These are phyloP conservation scores for Sisor rabdophorus DNA, from an alignment of 2,113 vertebrate species.

Conservation along the genomic window DNA sequence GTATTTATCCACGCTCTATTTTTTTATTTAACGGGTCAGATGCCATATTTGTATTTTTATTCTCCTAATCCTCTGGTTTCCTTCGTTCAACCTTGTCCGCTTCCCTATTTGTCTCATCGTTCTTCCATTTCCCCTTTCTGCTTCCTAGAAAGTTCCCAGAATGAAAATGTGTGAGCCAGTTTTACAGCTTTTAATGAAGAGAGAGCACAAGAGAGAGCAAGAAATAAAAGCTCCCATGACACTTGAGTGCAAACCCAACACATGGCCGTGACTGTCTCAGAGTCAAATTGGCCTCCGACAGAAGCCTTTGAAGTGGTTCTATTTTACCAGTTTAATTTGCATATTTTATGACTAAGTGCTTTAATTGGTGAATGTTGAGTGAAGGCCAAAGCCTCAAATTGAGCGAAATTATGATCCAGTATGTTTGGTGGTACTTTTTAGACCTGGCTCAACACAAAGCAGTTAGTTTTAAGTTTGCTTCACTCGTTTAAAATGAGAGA, in stretches of 20 bases:
- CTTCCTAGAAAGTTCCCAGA: conserved; percentile 37
- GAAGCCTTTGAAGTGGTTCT: conserved; percentile 64
- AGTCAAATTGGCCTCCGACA: conserved; percentile 55
- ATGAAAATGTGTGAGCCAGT: conserved; percentile 36
- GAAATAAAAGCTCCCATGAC: conserved; percentile 51
- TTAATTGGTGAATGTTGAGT: conserved; percentile 66
- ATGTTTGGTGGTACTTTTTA: conserved; percentile 59
- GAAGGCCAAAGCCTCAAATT: conserved; percentile 50
- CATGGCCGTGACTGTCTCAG: conserved; percentile 54
- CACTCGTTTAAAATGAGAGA: conserved; percentile 49
- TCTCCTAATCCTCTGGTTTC: not conserved
- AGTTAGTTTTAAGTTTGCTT: conserved; percentile 49
- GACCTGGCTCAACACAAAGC: conserved; percentile 53
- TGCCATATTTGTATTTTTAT: not conserved
- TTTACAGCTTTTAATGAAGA: conserved; percentile 50
- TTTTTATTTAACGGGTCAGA: not conserved
- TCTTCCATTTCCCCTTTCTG: conserved; percentile 15
- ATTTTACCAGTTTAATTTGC: conserved; percentile 66
- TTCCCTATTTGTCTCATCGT: not conserved
- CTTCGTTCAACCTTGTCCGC: not conserved
- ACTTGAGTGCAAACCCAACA: conserved; percentile 54
- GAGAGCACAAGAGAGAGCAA: conserved; percentile 10
- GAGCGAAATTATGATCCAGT: conserved; percentile 60
- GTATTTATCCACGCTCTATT: not conserved
- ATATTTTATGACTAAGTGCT: conserved; percentile 66